Conservation (phyloP, 1,140 invertebrate species). For the Ooceraea biroi region DNA sequence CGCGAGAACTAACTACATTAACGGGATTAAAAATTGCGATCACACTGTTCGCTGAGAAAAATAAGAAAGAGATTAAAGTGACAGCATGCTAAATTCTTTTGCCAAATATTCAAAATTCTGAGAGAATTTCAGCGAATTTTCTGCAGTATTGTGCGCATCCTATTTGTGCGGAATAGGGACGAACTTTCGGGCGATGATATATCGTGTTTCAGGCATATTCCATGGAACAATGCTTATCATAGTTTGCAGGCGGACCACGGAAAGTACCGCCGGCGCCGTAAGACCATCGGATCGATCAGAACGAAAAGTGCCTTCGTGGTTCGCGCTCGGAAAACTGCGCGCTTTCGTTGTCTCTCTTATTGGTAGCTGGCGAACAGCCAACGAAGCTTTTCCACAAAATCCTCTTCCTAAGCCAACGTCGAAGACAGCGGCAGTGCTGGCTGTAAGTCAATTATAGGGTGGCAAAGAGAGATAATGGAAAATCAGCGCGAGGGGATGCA, state of each 20-base stretch:
- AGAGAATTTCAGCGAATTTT: no score
- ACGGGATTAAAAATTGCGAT: not conserved
- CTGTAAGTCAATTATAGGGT: slow-evolving; percentile 69
- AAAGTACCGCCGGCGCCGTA: slow-evolving; percentile 38
- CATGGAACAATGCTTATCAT: slow-evolving; percentile 26
- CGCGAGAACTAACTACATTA: not conserved
- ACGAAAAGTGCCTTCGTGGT: slow-evolving; percentile 58
- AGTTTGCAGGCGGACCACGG: slow-evolving; percentile 9
- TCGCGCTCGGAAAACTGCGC: slow-evolving; percentile 47
- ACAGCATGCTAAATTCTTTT: no score
- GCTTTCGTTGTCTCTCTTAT: slow-evolving; percentile 57
- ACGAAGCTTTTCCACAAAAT: slow-evolving; percentile 64
- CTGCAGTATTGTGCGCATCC: not conserved
- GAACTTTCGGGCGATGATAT: not conserved
- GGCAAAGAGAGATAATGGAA: slow-evolving; percentile 55
- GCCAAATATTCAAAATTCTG: no score
- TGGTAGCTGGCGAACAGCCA: slow-evolving; percentile 66
- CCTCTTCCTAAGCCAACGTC: slow-evolving; percentile 43
- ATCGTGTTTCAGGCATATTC: not conserved
- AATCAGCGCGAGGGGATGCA: not conserved
- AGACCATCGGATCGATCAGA: slow-evolving; percentile 64
- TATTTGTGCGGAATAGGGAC: not conserved
- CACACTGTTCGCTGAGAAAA: not conserved
- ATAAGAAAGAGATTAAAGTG: not conserved
- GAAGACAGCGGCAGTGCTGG: slow-evolving; percentile 56